These are phyloP conservation scores for Lethenteron reissneri DNA, from an alignment of 2,113 vertebrate species.

Conservation along the genomic window DNA sequence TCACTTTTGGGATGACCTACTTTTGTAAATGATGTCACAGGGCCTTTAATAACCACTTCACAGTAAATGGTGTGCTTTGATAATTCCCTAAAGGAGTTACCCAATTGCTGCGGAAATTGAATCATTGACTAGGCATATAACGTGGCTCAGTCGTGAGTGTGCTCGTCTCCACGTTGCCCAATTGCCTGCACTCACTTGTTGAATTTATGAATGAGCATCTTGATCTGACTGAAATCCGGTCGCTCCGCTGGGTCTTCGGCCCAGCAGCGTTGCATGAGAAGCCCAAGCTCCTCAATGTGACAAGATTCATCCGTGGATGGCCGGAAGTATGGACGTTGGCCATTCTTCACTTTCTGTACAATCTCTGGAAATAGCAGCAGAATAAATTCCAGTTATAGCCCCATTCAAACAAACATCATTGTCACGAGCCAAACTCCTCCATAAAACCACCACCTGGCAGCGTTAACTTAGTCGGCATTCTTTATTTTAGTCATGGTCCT, in stretches of 20 bases:
- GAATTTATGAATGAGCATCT: constrained; percentile 44
- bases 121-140: too few species aligned
- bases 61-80: too few species aligned
- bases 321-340: constrained; percentile 29
- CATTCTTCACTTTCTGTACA: constrained; percentile 29
- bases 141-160: too few species aligned
- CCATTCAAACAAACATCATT: neutral
- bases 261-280: constrained; percentile 71
- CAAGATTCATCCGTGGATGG: constrained; percentile 36
- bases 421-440: too few species aligned
- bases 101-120: too few species aligned
- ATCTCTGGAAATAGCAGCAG: constrained; percentile 29
- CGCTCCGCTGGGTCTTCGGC: constrained; percentile 41
- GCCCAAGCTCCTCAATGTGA: constrained; percentile 46
- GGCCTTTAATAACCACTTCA: too few species aligned
- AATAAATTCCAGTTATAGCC: neutral
- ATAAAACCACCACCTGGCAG: too few species aligned
- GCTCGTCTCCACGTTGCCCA: neutral
- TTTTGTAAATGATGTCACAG: too few species aligned
- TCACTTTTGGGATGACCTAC: too few species aligned
- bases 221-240: constrained; percentile 59
- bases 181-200: constrained; percentile 34
- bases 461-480: too few species aligned
- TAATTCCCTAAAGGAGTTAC: too few species aligned
- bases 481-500: too few species aligned